Evolutionary conservation across 1,140 invertebrate genomes (phyloP), one percentile per base, ranked within the genome.

Genomic region (Littorina saxatilis): DNA sequence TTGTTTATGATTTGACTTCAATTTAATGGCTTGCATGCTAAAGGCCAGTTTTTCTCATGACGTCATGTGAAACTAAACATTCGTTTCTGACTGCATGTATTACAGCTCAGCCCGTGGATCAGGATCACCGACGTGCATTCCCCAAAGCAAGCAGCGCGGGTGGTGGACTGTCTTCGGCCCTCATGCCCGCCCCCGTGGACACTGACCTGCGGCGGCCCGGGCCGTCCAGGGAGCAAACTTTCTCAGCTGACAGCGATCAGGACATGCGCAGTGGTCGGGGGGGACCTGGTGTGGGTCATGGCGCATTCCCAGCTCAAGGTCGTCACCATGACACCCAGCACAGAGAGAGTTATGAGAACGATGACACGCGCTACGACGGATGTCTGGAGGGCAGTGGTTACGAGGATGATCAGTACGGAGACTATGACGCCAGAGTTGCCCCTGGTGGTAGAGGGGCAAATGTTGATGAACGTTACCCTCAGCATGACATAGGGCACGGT

Each of bases 311-410:
- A 15, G 50, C 72, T n/a, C 58, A 78, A 17, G n/a, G 52, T 29
- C 35, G n/a, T 4, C 37, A 39, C 50, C 27, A 43, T 15, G 47
- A 72, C 11, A 37, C 58, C 35, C 32, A 7, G 35, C n/a, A 74
- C 13, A 63, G 79, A 13, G 66, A 81, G 20, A 47, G 70, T 4
- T 83, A 77, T 17, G 74, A 75, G 39, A 82, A 84, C 75, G 58
- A 66, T 66, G 78, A 83, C 58, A 79, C 58, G 72, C 63, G 79
- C 35, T 82, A 83, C 75, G 80, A 74, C 17, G n/a, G 63, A 50
- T 66, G 70, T 82, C 5, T 79, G 82, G 23, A 70, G 73, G 75
- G 76, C 20, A 58, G 78, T 17, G 52, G 82, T 35, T 79, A 83
- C 37, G 63, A 78, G 15, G 63, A 78, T n/a, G 66, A 61, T 20